Percentiles rank a stretch among this genome's conserved stretches.
Evolutionary conservation across 2,113 vertebrate species (phyloP).

Genomic region (Colossoma macropomum): DNA sequence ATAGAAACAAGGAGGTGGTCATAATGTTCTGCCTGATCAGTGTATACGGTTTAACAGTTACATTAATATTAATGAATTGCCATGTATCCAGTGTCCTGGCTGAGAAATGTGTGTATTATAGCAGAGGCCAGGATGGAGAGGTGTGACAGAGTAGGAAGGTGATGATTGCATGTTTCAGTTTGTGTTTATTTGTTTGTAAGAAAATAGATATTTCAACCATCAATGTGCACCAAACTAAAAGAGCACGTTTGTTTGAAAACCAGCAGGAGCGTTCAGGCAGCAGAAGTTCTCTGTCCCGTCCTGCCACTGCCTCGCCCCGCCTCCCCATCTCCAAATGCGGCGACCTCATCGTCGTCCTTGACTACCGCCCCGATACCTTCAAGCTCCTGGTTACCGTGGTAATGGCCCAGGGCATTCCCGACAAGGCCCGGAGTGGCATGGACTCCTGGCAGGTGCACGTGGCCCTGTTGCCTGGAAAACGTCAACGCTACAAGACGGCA

Average conservation of each 20-base stretch:
- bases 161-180: constrained; percentile 29
- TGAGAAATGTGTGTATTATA: constrained; percentile 5
- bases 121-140: not conserved
- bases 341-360: constrained; percentile 84
- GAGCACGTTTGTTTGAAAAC: not conserved
- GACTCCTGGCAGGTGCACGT: constrained; percentile 91
- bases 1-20: too few relatives aligned
- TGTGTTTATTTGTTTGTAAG: constrained; percentile 11
- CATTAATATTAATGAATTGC: constrained; percentile 19
- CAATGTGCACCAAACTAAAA: not conserved
- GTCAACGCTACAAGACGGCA: constrained; percentile 87
- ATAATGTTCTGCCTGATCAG: too few relatives aligned
- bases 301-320: constrained; percentile 47
- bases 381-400: constrained; percentile 86
- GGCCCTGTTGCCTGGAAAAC: constrained; percentile 90
- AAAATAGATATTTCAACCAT: not conserved
- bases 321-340: constrained; percentile 89
- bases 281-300: constrained; percentile 51
- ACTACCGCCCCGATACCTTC: constrained; percentile 79
- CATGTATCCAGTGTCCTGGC: constrained; percentile 22
- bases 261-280: constrained; percentile 73
- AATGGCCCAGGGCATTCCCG: constrained; percentile 85
- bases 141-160: constrained; percentile 36
- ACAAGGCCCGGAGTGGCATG: constrained; percentile 90
- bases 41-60: too few relatives aligned